These are phyloP conservation scores for Mus minutoides DNA, from an alignment of 2,797 vertebrate genomes.

Conservation along the genomic window DNA sequence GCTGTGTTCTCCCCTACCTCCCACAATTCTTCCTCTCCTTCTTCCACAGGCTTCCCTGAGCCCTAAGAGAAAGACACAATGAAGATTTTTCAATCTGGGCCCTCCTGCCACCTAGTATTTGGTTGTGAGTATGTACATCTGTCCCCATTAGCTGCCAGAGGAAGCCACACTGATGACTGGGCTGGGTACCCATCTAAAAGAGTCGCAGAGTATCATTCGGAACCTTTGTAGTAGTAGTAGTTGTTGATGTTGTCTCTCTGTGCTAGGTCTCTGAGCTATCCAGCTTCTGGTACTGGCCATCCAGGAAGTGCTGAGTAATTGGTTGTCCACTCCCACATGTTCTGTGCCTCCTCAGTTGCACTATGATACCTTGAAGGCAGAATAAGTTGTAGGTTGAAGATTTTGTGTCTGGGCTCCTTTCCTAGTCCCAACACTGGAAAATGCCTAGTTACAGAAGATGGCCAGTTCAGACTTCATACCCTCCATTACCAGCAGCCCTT, in stretches of 20 bases:
- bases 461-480: background rate
- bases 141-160: background rate
- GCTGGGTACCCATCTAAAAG: background rate
- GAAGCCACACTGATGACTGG: background rate
- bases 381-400: background rate
- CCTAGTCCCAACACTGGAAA: background rate
- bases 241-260: background rate
- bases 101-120: background rate
- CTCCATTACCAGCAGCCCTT: background rate
- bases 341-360: background rate
- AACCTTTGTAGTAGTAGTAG: background rate
- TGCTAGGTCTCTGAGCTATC: background rate
- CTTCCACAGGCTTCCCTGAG: background rate
- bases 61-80: background rate
- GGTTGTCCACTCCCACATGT: background rate
- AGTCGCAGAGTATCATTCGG: background rate
- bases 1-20: background rate
- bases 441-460: background rate
- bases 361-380: background rate
- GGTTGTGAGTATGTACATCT: background rate
- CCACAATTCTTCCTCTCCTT: background rate
- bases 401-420: background rate
- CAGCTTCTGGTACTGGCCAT: background rate
- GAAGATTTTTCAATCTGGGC: background rate
- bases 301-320: background rate